Conservation (phyloP, 2,797 vertebrate species). For the Chromobotia macracanthus region DNA sequence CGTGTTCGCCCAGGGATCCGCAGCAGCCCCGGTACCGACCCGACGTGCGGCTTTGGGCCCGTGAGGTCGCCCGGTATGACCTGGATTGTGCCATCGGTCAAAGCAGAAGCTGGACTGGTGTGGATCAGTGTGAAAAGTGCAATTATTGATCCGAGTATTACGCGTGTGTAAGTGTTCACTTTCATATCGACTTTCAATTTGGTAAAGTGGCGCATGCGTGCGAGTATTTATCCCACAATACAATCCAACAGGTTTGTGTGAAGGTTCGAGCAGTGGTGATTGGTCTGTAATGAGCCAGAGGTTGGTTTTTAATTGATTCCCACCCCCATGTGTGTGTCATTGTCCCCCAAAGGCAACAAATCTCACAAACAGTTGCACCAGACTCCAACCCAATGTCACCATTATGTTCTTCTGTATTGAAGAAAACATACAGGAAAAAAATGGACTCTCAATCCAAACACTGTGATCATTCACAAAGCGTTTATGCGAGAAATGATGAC, state of each 20-base stretch:
- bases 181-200: constrained; percentile 22
- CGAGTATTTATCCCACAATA: not conserved
- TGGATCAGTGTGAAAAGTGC: not conserved
- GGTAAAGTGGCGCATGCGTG: not conserved
- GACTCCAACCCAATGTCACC: too few species aligned
- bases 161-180: not conserved
- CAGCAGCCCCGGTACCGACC: not conserved
- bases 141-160: not conserved
- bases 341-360: not conserved
- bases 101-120: too few species aligned
- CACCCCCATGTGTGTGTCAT: not conserved
- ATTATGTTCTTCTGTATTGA: too few species aligned
- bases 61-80: not conserved
- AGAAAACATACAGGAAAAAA: too few species aligned
- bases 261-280: not conserved
- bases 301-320: not conserved
- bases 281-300: not conserved
- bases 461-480: not conserved
- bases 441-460: too few species aligned
- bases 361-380: too few species aligned
- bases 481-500: not conserved
- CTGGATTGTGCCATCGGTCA: too few species aligned
- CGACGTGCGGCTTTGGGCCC: not conserved
- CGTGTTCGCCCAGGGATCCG: not conserved
- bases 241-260: not conserved